Evolutionary conservation across 1,140 invertebrate genomes (phyloP).

Genomic region (Argopecten irradians): DNA sequence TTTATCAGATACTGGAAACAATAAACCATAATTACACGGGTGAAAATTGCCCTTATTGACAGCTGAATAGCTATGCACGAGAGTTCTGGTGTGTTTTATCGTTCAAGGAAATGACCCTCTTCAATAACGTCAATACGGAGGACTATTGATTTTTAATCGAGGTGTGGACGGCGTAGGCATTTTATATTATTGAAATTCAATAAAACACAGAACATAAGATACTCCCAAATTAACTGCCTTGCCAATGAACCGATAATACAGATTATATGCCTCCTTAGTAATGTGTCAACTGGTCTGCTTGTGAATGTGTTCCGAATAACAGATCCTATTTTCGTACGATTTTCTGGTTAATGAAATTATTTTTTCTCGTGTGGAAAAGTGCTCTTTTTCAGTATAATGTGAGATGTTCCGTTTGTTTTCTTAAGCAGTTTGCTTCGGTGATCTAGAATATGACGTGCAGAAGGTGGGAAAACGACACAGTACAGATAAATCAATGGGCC

Average conservation of each 20-base stretch:
- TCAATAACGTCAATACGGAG: neutral
- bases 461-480: no score
- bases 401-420: no score
- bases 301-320: neutral
- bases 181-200: constrained; percentile 2
- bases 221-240: neutral
- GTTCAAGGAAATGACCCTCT: neutral
- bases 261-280: neutral
- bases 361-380: no score
- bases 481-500: no score
- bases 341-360: no score
- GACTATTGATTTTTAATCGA: neutral
- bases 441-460: no score
- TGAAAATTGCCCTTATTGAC: neutral
- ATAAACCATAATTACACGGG: neutral
- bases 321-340: neutral
- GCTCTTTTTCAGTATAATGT: no score
- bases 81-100: neutral
- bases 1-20: neutral
- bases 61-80: neutral
- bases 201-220: neutral
- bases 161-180: neutral
- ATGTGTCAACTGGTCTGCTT: neutral
- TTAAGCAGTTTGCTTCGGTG: no score
- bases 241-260: neutral